Conservation (phyloP, 2,888 invertebrate genomes). For the Lasius platythorax region DNA sequence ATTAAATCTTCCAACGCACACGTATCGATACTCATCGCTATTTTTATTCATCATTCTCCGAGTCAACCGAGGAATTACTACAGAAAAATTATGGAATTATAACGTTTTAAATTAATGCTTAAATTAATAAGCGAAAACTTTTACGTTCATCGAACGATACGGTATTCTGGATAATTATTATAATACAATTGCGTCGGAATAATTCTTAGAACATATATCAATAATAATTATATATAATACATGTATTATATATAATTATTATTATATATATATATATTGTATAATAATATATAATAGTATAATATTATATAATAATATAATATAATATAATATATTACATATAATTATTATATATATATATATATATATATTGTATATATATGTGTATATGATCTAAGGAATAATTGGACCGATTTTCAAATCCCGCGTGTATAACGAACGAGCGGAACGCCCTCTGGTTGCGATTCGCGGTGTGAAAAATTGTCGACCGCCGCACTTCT, state of each 20-base stretch:
- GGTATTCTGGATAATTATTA: not conserved
- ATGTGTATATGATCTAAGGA: too few species aligned
- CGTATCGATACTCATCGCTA: constrained; percentile 11
- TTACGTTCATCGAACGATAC: not conserved
- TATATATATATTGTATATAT: too few species aligned
- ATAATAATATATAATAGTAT: too few species aligned
- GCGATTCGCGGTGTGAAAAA: constrained; percentile 20
- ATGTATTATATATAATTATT: too few species aligned
- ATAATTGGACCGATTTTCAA: too few species aligned
- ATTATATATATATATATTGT: too few species aligned
- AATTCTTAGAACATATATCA: not conserved
- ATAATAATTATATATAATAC: too few species aligned
- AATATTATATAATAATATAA: too few species aligned
- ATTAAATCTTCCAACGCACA: not conserved
- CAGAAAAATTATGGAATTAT: not conserved
- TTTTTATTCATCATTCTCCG: not conserved
- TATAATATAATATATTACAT: too few species aligned
- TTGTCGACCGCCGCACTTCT: constrained; percentile 29
- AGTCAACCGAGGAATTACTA: not conserved
- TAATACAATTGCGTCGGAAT: not conserved
- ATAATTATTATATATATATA: too few species aligned
- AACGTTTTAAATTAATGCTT: not conserved
- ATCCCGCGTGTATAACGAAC: not conserved
- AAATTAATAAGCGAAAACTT: not conserved
- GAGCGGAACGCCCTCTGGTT: not conserved